Percentiles rank a stretch among this genome's conserved stretches.
Conservation (phyloP, 30 jellyfish, hydroid and myxozoan genomes). For the Phacellophora camtschatica region DNA sequence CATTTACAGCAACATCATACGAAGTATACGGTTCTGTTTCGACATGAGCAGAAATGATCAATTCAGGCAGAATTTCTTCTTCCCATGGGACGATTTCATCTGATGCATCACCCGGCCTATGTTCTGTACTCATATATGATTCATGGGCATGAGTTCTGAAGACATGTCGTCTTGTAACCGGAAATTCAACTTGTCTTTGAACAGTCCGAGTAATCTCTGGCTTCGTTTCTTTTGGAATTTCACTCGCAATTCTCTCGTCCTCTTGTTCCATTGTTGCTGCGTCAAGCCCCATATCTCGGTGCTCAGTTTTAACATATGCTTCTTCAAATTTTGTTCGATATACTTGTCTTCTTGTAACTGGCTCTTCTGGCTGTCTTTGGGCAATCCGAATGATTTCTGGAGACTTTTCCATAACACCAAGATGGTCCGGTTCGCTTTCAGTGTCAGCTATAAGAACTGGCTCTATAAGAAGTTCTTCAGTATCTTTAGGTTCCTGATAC, state of each 20-base stretch:
- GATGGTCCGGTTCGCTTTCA: no score
- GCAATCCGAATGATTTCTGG: no score
- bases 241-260: neutral
- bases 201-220: slow-evolving; percentile 3
- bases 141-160: slow-evolving; percentile 6
- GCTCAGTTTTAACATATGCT: no score
- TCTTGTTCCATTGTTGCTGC: no score
- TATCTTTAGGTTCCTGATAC: no score
- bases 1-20: neutral
- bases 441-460: no score
- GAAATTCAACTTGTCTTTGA: slow-evolving; percentile 4
- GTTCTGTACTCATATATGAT: neutral
- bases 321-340: neutral
- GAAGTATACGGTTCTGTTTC: neutral
- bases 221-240: neutral
- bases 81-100: no score
- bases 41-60: neutral
- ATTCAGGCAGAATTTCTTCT: neutral
- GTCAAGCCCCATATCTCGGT: no score
- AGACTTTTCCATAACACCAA: no score
- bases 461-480: no score
- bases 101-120: no score
- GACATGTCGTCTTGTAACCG: slow-evolving; percentile 39
- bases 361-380: slow-evolving; percentile 5
- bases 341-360: slow-evolving; percentile 26